Conservation (phyloP, 2,888 invertebrate species). For the Phalera bucephala region DNA sequence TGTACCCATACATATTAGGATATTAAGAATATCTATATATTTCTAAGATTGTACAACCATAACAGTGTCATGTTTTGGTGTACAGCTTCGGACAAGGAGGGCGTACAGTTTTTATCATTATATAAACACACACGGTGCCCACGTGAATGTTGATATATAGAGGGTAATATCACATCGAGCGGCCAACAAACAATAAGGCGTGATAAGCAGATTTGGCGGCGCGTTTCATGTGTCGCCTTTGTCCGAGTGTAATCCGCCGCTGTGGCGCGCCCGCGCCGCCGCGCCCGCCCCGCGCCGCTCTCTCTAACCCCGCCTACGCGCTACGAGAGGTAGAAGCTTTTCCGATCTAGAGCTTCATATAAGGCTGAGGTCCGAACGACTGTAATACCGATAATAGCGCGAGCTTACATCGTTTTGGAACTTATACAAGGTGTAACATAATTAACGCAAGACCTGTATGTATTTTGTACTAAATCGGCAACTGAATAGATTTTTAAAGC, state of each 20-base stretch:
- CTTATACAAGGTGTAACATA: too few species aligned
- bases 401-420: too few species aligned
- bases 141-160: slow-evolving; percentile 68
- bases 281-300: slow-evolving; percentile 18
- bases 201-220: slow-evolving; percentile 79
- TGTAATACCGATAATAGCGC: too few species aligned
- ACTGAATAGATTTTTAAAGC: too few species aligned
- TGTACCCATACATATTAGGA: too few species aligned
- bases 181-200: slow-evolving; percentile 71
- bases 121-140: slow-evolving; percentile 45
- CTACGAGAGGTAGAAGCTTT: slow-evolving; percentile 28
- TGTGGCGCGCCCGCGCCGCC: slow-evolving; percentile 14
- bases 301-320: slow-evolving; percentile 34
- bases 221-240: slow-evolving; percentile 74
- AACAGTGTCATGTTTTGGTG: too few species aligned
- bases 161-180: slow-evolving; percentile 62
- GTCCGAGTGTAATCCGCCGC: slow-evolving; percentile 72
- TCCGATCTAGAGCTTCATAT: neutral
- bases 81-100: slow-evolving; percentile 23
- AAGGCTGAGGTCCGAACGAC: too few species aligned
- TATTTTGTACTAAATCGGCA: too few species aligned
- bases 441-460: too few species aligned
- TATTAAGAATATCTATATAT: too few species aligned
- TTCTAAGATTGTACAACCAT: too few species aligned
- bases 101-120: slow-evolving; percentile 40